phyloP scores from a whole-genome alignment of 1,140 invertebrate genomes.

The Tribolium madens region DNA sequence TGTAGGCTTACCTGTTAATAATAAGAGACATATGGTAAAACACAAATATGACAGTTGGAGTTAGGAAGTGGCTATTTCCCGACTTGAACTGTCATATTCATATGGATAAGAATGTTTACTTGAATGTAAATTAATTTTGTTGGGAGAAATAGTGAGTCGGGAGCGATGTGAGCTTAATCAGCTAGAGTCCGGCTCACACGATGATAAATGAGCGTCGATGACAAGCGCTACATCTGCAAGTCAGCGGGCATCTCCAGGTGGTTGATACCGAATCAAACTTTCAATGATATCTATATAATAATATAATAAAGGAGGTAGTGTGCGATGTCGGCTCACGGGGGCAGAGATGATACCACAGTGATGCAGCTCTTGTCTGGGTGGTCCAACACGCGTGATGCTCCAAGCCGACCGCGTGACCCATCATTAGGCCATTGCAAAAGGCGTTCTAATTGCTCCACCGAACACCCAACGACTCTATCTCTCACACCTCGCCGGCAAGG shows the following conservation, averaged over 20 bases:
- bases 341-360: constrained; percentile 34
- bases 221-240: constrained; percentile 46
- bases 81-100: too few relatives aligned
- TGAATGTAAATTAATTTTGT: too few relatives aligned
- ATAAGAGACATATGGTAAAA: too few relatives aligned
- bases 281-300: constrained; percentile 48
- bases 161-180: background rate
- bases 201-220: constrained; percentile 44
- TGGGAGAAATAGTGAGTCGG: too few relatives aligned
- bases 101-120: too few relatives aligned
- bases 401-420: constrained; percentile 58
- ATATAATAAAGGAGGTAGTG: constrained; percentile 45
- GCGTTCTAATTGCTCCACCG: constrained; percentile 60
- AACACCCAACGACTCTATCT: constrained; percentile 61
- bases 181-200: background rate
- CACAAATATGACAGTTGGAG: too few relatives aligned
- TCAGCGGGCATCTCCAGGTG: constrained; percentile 43
- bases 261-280: constrained; percentile 45
- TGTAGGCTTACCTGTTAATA: too few relatives aligned
- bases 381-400: constrained; percentile 57
- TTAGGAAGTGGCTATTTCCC: too few relatives aligned
- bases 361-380: constrained; percentile 55
- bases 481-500: constrained; percentile 46
- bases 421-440: constrained; percentile 62
- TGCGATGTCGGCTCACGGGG: constrained; percentile 38